Evolutionary conservation across 2,888 invertebrate genomes (phyloP).

Genomic region (Cheiracanthium punctorium): DNA sequence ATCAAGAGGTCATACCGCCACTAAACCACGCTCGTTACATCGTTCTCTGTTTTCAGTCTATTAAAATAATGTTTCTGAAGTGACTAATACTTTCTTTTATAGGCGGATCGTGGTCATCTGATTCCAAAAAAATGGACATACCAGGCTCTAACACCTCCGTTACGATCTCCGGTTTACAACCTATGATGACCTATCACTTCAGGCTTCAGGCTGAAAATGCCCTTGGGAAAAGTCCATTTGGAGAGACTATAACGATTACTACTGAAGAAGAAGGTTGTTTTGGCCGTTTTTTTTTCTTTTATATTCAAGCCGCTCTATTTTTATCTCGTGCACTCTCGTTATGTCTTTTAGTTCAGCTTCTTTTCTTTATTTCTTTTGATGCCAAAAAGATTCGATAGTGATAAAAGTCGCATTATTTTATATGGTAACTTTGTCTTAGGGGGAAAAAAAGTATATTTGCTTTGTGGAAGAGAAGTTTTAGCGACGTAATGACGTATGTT

Average conservation of each 20-base stretch:
- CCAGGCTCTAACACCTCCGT: constrained; percentile 58
- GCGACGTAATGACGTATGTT: no score
- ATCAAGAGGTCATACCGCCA: no score
- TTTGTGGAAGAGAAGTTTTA: no score
- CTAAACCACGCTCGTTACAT: no score
- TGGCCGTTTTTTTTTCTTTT: constrained; percentile 3
- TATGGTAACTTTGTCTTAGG: no score
- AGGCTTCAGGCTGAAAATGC: constrained; percentile 70
- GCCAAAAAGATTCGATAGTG: no score
- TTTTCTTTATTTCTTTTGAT: not conserved
- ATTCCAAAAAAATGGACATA: constrained; percentile 59
- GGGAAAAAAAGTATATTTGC: no score
- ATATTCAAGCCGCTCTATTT: not conserved
- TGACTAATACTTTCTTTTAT: constrained; percentile 6
- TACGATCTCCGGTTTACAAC: constrained; percentile 61
- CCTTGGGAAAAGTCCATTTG: constrained; percentile 68
- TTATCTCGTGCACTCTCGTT: no score
- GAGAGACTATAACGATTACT: constrained; percentile 64
- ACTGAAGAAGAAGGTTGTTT: constrained; percentile 74
- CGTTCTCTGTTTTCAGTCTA: no score
- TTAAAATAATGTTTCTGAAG: no score
- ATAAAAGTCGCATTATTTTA: no score
- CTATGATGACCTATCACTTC: constrained; percentile 70
- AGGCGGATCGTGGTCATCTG: constrained; percentile 54
- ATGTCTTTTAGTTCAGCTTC: not conserved